A percentile compares a stretch with the other conserved stretches of the same genome.
Conservation (phyloP, 2,888 invertebrate genomes). For the Xylophagus ater region DNA sequence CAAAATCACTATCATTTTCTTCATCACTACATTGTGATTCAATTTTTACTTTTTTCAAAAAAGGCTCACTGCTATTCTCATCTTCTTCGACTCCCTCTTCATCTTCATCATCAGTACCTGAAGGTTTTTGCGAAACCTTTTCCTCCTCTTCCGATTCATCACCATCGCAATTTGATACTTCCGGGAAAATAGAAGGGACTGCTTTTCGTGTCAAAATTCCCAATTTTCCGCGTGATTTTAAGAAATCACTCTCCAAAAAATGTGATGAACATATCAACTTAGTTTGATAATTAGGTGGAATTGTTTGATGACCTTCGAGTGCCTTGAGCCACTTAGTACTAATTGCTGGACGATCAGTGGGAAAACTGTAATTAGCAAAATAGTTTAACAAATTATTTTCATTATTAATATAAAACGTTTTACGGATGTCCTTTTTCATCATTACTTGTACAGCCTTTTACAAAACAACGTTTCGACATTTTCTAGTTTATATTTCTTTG, state of each 20-base stretch:
- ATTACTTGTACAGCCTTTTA: conserved; percentile 2
- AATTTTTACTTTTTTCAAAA: background rate
- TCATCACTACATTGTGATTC: background rate
- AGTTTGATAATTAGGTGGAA: background rate
- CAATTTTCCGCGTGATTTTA: background rate
- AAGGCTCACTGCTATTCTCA: background rate
- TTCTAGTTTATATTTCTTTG: too few species aligned
- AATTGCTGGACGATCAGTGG: background rate
- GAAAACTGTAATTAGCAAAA: conserved; percentile 1
- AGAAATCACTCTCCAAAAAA: background rate
- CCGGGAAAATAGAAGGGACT: background rate
- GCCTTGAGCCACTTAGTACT: conserved; percentile 1
- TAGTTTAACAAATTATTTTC: background rate
- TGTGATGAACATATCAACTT: background rate
- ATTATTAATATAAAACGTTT: background rate
- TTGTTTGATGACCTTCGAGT: background rate
- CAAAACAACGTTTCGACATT: conserved; percentile 2
- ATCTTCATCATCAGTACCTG: background rate
- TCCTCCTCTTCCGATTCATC: background rate
- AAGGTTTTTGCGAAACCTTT: background rate
- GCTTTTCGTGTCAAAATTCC: background rate
- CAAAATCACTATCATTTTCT: background rate
- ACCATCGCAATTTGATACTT: background rate
- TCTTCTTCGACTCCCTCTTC: background rate
- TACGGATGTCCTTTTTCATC: conserved; percentile 4